Evolutionary conservation across 2,113 vertebrate species (phyloP).

Genomic region (Leptodactylus fuscus): DNA sequence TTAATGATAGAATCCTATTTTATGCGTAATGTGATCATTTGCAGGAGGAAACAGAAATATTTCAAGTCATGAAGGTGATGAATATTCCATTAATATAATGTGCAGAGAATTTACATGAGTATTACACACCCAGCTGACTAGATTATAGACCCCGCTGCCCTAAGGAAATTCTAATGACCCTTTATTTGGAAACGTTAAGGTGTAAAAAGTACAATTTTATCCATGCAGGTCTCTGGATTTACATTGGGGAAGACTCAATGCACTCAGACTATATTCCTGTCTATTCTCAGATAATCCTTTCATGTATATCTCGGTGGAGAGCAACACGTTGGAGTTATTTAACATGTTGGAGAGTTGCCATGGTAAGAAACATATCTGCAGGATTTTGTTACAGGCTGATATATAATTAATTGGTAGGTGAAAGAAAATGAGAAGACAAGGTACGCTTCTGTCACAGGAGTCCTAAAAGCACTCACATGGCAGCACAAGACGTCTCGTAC

Average conservation of each 20-base stretch:
- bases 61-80: too few species aligned
- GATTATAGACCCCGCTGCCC: not conserved
- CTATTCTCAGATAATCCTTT: not conserved
- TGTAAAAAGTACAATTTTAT: not conserved
- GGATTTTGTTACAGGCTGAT: slow-evolving; percentile 8
- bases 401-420: not conserved
- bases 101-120: not conserved
- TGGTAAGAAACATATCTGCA: not conserved
- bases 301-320: not conserved
- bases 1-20: too few species aligned
- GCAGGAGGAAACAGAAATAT: too few species aligned
- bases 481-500: too few species aligned
- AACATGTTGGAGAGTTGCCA: slow-evolving; percentile 7
- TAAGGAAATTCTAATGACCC: not conserved
- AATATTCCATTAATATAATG: not conserved
- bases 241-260: not conserved
- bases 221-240: not conserved
- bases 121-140: not conserved
- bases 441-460: not conserved
- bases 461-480: too few species aligned
- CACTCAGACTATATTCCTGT: not conserved
- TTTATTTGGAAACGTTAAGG: not conserved
- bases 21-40: too few species aligned
- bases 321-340: not conserved
- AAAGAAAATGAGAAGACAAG: not conserved